Percentiles rank a stretch among this genome's conserved stretches.
Conservation (phyloP, 2,888 invertebrate species). For the Diaphora mendica region DNA sequence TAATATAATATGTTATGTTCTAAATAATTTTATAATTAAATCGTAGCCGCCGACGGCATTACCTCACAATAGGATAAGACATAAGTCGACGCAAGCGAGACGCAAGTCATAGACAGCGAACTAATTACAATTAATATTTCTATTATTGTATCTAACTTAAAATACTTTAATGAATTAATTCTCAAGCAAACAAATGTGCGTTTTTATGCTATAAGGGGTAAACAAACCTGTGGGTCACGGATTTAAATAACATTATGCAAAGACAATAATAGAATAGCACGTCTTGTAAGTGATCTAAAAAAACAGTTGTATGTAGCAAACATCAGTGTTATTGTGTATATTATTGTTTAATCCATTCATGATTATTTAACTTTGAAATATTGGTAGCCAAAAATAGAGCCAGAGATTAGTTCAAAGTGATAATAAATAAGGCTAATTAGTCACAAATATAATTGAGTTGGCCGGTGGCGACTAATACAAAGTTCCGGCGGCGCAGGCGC, state of each 20-base stretch:
- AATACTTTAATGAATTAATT: neutral
- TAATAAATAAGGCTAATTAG: conserved; percentile 28
- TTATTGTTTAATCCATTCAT: neutral
- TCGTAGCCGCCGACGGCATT: conserved; percentile 49
- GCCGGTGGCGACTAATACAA: conserved; percentile 19
- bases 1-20: conserved; percentile 21
- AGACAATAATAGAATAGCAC: no score
- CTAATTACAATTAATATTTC: no score
- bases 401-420: conserved; percentile 16
- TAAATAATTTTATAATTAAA: conserved; percentile 73
- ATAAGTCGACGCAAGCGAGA: conserved; percentile 44
- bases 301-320: neutral
- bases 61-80: conserved; percentile 58
- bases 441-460: conserved; percentile 18
- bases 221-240: no score
- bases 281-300: no score
- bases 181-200: no score
- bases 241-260: no score
- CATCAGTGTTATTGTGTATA: neutral
- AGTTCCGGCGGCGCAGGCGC: conserved; percentile 13
- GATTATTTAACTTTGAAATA: neutral
- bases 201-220: no score
- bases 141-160: neutral
- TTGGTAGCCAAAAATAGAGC: conserved; percentile 5
- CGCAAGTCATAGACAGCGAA: conserved; percentile 25